phyloP scores from a whole-genome alignment of 2,113 vertebrate genomes.

The Girardinichthys multiradiatus region DNA sequence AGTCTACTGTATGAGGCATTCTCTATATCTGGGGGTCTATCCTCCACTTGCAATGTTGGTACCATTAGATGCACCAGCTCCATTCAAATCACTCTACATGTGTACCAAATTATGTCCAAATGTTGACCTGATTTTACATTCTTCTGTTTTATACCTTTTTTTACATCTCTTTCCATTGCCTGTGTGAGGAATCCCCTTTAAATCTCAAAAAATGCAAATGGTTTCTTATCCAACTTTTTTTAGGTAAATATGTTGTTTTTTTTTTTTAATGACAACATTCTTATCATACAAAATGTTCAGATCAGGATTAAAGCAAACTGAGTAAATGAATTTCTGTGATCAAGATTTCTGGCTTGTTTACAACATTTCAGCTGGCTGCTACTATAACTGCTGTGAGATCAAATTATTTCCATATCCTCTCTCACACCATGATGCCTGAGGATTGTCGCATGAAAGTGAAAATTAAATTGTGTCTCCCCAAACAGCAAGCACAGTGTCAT shows the following conservation, averaged over 20 bases:
- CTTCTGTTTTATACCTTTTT: not conserved
- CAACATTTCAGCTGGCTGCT: constrained; percentile 4
- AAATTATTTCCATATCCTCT: constrained; percentile 35
- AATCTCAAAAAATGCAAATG: too few species aligned
- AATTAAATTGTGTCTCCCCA: constrained; percentile 76
- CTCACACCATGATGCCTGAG: constrained; percentile 42
- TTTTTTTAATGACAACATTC: not conserved
- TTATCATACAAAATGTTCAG: not conserved
- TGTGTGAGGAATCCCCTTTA: too few species aligned
- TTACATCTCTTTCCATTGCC: too few species aligned
- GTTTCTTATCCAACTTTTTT: too few species aligned
- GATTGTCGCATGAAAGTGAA: constrained; percentile 72
- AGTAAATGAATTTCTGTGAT: not conserved
- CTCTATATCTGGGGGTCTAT: not conserved
- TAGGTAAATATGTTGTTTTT: too few species aligned
- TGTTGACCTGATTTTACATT: not conserved
- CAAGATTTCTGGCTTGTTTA: not conserved
- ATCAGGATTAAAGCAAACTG: not conserved
- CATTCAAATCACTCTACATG: not conserved
- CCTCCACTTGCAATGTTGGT: not conserved
- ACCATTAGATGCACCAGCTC: not conserved
- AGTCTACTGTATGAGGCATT: not conserved
- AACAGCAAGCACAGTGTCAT: constrained; percentile 56
- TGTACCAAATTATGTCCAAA: not conserved
- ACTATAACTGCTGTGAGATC: constrained; percentile 22